Evolutionary conservation across 2,888 invertebrate genomes (phyloP).

Genomic region (Protonemura montana): DNA sequence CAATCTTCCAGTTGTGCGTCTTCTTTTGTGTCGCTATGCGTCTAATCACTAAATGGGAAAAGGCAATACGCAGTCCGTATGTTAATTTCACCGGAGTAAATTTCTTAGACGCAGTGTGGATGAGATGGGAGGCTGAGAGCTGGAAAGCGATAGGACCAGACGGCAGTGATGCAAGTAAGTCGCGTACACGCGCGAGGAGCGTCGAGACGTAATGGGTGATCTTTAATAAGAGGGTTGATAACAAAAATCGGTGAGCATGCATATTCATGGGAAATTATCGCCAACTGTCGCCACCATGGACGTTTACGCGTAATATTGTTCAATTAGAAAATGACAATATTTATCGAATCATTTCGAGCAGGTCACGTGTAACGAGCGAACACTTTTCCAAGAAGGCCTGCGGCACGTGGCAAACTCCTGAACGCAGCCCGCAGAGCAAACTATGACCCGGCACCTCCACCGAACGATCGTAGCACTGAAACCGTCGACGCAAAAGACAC

Average conservation of each 20-base stretch:
- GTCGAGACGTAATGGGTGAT: background rate
- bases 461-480: too few relatives aligned
- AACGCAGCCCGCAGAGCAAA: too few relatives aligned
- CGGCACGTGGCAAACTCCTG: background rate
- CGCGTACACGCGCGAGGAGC: background rate
- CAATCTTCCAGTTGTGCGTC: background rate
- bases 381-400: background rate
- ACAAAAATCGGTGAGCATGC: background rate
- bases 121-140: background rate
- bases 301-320: background rate
- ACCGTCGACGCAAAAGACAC: too few relatives aligned
- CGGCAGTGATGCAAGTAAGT: background rate
- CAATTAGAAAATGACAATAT: background rate
- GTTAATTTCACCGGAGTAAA: background rate
- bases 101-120: background rate
- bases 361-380: background rate
- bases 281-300: background rate
- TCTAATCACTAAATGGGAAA: background rate
- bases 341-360: background rate
- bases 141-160: background rate
- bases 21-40: background rate
- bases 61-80: background rate
- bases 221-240: conserved; percentile 5
- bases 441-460: too few relatives aligned
- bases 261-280: background rate